A percentile compares a stretch with the other conserved stretches of the same genome.
phyloP scores from a whole-genome alignment of 2,888 invertebrate genomes.

The Pseudeuparius sepicola region DNA sequence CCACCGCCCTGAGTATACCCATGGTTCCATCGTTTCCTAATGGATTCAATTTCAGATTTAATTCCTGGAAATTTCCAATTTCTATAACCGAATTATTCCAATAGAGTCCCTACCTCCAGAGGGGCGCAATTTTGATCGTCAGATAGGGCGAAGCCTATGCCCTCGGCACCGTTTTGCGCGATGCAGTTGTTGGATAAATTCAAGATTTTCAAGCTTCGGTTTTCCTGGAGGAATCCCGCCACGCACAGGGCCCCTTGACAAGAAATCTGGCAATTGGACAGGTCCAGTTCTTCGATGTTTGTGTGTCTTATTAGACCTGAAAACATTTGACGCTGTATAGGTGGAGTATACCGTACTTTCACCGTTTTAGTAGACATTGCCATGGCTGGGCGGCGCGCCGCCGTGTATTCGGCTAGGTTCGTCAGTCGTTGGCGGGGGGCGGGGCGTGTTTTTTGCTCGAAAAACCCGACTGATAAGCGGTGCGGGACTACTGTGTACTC shows the following conservation, averaged over 20 bases:
- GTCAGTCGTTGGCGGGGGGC: too few species aligned
- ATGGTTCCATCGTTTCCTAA: conserved; percentile 49
- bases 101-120: conserved; percentile 5
- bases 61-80: conserved; percentile 19
- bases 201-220: conserved; percentile 42
- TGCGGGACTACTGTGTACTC: too few species aligned
- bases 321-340: too few species aligned
- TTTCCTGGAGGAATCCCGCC: conserved; percentile 45
- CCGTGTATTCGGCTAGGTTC: too few species aligned
- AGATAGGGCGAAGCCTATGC: conserved; percentile 34
- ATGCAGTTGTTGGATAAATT: conserved; percentile 41
- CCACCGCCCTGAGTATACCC: conserved; percentile 48
- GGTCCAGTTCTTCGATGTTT: conserved; percentile 48
- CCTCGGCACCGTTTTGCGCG: conserved; percentile 30
- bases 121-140: conserved; percentile 19
- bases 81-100: conserved; percentile 1
- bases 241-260: conserved; percentile 54
- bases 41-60: conserved; percentile 53
- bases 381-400: too few species aligned
- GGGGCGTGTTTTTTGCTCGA: too few species aligned
- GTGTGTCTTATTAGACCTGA: conserved; percentile 24
- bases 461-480: too few species aligned
- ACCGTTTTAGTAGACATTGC: too few species aligned
- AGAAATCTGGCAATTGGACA: conserved; percentile 55
- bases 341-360: too few species aligned